A percentile compares a stretch with the other conserved stretches of the same genome.
Conservation (phyloP, 2,113 vertebrate species). For the Lepidothrix coronata region DNA sequence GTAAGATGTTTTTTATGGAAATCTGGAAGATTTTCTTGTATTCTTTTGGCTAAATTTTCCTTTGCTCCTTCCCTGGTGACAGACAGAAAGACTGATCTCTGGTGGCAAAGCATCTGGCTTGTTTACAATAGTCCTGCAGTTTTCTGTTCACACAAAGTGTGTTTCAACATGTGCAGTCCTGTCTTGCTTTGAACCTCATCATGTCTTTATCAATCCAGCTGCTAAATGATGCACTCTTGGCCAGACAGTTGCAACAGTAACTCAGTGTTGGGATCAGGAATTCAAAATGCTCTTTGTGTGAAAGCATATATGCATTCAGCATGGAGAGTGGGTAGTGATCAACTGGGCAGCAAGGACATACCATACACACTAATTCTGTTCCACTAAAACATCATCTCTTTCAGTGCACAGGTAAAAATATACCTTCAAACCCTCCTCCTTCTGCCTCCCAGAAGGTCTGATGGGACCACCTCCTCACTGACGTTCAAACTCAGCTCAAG, state of each 20-base stretch:
- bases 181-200: neutral
- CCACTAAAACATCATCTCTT: neutral
- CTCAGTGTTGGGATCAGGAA: neutral
- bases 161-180: fast-evolving
- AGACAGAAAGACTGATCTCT: neutral
- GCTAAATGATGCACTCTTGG: neutral
- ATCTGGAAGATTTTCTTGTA: neutral
- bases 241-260: neutral
- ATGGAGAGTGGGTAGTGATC: neutral
- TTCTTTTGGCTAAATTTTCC: neutral
- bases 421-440: neutral
- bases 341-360: neutral
- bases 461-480: neutral
- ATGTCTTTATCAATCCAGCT: neutral
- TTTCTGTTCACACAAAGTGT: no score
- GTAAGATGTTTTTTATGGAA: neutral
- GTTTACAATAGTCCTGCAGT: neutral
- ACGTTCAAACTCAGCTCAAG: neutral
- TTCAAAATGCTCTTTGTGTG: neutral
- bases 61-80: neutral
- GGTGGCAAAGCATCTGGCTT: neutral
- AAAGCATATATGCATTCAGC: neutral
- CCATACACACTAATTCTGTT: no score
- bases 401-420: neutral
- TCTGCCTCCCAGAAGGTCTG: neutral